phyloP scores from a whole-genome alignment of 35 echinoderm and acorn worm species.

The Amphiura filiformis region DNA sequence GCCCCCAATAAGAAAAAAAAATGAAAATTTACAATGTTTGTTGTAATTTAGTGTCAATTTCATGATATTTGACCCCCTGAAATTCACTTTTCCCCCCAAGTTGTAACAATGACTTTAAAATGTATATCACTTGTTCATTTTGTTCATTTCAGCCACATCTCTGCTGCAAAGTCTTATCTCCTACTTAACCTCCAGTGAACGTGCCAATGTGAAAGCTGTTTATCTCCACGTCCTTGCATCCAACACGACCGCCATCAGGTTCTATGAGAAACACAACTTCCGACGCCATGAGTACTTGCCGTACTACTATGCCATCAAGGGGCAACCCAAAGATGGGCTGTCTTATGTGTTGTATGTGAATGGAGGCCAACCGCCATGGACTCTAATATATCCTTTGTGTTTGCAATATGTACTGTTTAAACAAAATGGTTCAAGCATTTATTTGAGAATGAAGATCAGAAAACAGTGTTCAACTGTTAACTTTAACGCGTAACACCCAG shows the following conservation, averaged over 20 bases:
- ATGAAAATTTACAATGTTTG: no score
- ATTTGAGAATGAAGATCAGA: no score
- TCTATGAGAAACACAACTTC: conserved; percentile 97
- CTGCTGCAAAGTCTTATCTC: conserved; percentile 78
- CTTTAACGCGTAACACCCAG: no score
- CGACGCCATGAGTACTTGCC: conserved; percentile 86
- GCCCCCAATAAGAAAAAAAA: no score
- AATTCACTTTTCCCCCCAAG: no score
- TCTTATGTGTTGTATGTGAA: conserved; percentile 96
- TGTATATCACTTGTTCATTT: background rate
- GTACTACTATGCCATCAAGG: conserved; percentile 87
- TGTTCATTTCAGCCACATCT: conserved; percentile 54
- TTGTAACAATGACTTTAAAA: no score
- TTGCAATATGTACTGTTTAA: no score
- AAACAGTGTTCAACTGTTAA: no score
- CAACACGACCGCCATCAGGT: conserved; percentile 87
- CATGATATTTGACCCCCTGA: no score
- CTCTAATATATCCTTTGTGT: conserved; percentile 97
- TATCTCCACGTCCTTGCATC: conserved; percentile 95
- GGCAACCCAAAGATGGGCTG: conserved; percentile 70
- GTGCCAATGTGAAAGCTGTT: conserved; percentile 70
- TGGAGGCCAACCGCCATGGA: conserved; percentile 96
- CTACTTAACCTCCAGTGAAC: conserved; percentile 53
- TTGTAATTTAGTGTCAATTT: no score
- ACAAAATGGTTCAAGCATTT: no score